phyloP scores from a whole-genome alignment of 2,888 invertebrate species.

The Poecilobothrus nobilitatus region DNA sequence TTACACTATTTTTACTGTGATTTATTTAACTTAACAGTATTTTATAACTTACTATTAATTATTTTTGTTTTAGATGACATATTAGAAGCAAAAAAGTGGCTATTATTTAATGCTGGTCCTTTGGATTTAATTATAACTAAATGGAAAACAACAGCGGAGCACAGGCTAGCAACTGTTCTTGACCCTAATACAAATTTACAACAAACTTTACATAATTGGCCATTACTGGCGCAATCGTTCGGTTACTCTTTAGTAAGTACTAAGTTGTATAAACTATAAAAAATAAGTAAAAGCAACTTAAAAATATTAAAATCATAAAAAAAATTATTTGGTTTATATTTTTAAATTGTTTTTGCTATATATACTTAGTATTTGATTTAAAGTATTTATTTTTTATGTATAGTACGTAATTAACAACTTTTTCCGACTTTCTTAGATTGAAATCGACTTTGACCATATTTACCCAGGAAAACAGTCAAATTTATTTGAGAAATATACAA shows the following conservation, averaged over 20 bases:
- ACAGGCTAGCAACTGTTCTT: background rate
- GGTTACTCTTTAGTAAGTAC: conserved; percentile 8
- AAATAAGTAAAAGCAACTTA: background rate
- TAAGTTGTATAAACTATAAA: background rate
- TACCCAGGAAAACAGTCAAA: background rate
- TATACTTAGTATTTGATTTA: too few relatives aligned
- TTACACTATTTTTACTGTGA: too few relatives aligned
- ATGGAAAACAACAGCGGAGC: background rate
- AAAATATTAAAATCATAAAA: too few relatives aligned
- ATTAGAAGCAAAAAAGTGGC: background rate
- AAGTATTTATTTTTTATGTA: background rate
- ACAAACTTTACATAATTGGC: background rate
- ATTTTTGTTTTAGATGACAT: background rate
- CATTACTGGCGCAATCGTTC: background rate
- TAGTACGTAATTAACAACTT: background rate
- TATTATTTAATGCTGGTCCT: background rate
- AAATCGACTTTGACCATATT: too few relatives aligned
- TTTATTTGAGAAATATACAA: background rate
- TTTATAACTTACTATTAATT: too few relatives aligned
- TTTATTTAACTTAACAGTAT: too few relatives aligned
- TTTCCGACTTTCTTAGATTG: background rate
- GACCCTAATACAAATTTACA: background rate
- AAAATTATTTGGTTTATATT: too few relatives aligned
- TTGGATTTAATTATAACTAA: background rate
- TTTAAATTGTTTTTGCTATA: too few relatives aligned